These are phyloP conservation scores for Lacerta bilineata DNA, from an alignment of 2,797 vertebrate species.

Conservation along the genomic window DNA sequence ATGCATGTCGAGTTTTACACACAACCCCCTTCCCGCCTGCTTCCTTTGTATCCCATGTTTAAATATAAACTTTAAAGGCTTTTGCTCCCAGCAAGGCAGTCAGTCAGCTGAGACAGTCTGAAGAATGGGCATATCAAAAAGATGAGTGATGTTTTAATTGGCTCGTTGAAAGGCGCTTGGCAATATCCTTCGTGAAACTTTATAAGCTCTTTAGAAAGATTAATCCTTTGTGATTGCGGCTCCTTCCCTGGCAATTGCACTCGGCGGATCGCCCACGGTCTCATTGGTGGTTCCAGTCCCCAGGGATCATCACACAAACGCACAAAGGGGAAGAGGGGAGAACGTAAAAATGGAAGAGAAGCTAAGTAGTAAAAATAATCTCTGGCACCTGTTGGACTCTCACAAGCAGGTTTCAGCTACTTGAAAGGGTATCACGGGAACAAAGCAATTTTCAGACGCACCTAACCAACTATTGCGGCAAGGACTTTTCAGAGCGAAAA, in stretches of 20 bases:
- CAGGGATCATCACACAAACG: background rate
- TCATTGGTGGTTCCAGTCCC: slow-evolving; percentile 21
- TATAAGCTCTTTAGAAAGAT: background rate
- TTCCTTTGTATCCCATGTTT: background rate
- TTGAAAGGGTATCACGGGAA: slow-evolving; percentile 23
- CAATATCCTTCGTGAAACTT: slow-evolving; percentile 18
- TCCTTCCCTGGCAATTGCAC: slow-evolving; percentile 15
- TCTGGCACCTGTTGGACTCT: slow-evolving; percentile 5
- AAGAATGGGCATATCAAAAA: background rate
- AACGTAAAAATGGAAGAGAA: slow-evolving; percentile 7
- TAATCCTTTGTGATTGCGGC: slow-evolving; percentile 18
- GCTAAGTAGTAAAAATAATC: slow-evolving; percentile 22
- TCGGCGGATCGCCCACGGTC: background rate
- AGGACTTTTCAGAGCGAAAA: slow-evolving; percentile 1
- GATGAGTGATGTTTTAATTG: slow-evolving; percentile 29
- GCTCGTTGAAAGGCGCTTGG: background rate
- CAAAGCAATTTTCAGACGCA: slow-evolving; percentile 35
- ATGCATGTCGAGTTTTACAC: background rate
- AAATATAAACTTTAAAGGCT: background rate
- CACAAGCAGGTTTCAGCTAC: slow-evolving; percentile 34
- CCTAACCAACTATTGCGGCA: slow-evolving; percentile 13
- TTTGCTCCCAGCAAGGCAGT: background rate
- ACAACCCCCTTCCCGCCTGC: background rate
- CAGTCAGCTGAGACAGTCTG: background rate
- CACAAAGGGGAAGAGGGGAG: background rate